These are phyloP conservation scores for Tiliacea citrago DNA, from an alignment of 2,888 invertebrate species.

Conservation along the genomic window DNA sequence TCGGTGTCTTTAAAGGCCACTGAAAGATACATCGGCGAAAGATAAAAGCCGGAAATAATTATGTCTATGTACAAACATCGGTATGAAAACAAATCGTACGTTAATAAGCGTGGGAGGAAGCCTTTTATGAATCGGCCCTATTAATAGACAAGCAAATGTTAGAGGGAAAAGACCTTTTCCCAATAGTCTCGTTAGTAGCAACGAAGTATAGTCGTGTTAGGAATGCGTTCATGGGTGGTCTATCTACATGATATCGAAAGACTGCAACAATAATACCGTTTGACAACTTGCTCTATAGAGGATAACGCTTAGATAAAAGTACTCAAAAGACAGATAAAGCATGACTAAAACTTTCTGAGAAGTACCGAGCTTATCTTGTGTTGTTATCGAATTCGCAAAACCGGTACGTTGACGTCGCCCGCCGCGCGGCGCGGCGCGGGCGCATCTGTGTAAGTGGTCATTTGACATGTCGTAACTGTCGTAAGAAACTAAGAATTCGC, in stretches of 20 bases:
- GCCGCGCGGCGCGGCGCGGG: constrained; percentile 14
- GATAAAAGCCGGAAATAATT: constrained; percentile 15
- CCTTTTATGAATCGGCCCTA: constrained; percentile 41
- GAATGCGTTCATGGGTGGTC: constrained; percentile 22
- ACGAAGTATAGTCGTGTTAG: background rate
- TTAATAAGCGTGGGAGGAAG: constrained; percentile 25
- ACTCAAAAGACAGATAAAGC: constrained; percentile 45
- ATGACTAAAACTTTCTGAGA: constrained; percentile 58
- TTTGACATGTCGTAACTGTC: constrained; percentile 57
- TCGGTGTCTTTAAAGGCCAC: background rate
- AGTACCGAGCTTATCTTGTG: constrained; percentile 61
- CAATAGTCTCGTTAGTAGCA: background rate
- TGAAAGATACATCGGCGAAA: background rate
- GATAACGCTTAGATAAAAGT: constrained; percentile 51
- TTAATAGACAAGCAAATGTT: constrained; percentile 32
- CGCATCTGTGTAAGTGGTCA: constrained; percentile 49
- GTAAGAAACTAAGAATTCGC: constrained; percentile 50
- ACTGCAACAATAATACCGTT: constrained; percentile 30
- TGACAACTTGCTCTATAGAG: constrained; percentile 39
- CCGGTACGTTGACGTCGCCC: constrained; percentile 31
- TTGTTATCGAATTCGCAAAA: constrained; percentile 62
- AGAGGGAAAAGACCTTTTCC: constrained; percentile 3
- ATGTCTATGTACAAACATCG: constrained; percentile 14
- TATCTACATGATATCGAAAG: background rate
- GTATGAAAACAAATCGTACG: constrained; percentile 34